phyloP scores from a whole-genome alignment of 2,797 vertebrate species.

The Myotis myotis region DNA sequence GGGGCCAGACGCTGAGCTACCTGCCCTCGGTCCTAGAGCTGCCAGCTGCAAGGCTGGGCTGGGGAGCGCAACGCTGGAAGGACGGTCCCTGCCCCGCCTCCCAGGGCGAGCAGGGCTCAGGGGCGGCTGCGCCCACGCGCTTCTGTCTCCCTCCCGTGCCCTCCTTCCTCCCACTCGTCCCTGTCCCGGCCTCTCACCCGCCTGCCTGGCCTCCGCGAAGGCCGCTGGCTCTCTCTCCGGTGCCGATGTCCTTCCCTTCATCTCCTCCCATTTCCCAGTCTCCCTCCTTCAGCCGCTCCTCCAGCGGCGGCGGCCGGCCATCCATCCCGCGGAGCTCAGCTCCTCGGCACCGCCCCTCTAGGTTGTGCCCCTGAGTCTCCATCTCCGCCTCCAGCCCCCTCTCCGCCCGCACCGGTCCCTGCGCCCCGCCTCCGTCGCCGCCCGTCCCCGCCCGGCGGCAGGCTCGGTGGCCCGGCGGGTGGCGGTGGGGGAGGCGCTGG shows the following conservation, averaged over 20 bases:
- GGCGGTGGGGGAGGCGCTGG: slow-evolving; percentile 47
- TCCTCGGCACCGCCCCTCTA: not conserved
- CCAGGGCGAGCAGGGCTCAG: not conserved
- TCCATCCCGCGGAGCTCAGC: not conserved
- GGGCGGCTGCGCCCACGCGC: not conserved
- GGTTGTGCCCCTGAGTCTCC: not conserved
- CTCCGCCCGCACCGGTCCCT: not conserved
- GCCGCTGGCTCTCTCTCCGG: not conserved
- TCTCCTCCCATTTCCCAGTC: accelerated
- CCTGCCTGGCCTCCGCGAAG: not conserved
- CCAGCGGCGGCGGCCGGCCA: not conserved
- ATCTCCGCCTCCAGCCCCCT: not conserved
- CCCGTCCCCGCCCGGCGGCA: not conserved
- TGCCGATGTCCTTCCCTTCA: not conserved
- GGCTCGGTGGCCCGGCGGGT: not conserved
- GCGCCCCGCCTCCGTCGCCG: not conserved
- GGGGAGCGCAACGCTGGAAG: not conserved
- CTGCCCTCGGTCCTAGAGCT: not conserved
- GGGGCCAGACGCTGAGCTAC: not conserved
- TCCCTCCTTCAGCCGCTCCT: not conserved
- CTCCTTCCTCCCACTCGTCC: too few relatives aligned
- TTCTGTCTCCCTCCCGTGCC: not conserved
- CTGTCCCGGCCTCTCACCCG: not conserved
- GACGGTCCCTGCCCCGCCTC: not conserved
- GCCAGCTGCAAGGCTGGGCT: not conserved